Percentiles rank a stretch among this genome's conserved stretches.
Conservation (phyloP, 2,113 vertebrate species). For the Caretta caretta region DNA sequence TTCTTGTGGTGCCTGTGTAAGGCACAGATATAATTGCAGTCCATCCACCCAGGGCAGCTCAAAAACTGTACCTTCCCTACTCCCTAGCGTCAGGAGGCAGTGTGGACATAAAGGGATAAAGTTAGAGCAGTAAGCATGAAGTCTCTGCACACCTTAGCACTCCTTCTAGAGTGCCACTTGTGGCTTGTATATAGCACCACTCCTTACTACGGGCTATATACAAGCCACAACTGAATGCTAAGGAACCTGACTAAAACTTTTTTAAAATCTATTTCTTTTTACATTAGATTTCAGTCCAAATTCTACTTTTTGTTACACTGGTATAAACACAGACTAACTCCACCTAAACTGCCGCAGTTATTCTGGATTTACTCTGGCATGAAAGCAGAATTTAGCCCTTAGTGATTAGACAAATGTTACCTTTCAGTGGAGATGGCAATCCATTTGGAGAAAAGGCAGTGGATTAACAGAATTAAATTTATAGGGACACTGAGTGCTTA, state of each 20-base stretch:
- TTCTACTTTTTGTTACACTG: not conserved
- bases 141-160: not conserved
- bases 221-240: not conserved
- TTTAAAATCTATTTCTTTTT: not conserved
- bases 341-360: accelerated
- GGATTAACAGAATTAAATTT: slow-evolving; percentile 19
- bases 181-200: not conserved
- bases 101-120: not conserved
- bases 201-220: not conserved
- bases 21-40: not conserved
- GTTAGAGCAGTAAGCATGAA: not conserved
- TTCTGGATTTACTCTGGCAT: not conserved
- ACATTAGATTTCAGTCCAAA: not conserved
- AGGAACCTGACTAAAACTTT: not conserved
- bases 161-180: not conserved
- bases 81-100: not conserved
- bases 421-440: slow-evolving; percentile 11
- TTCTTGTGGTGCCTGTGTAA: not conserved
- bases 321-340: not conserved
- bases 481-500: not conserved
- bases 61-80: not conserved
- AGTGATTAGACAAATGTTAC: not conserved
- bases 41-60: not conserved
- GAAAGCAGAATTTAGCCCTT: not conserved
- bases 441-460: not conserved